Evolutionary conservation across 2,888 invertebrate genomes (phyloP), one percentile per base, ranked within the genome.

Genomic region (Torymus aiolomorphi): DNA sequence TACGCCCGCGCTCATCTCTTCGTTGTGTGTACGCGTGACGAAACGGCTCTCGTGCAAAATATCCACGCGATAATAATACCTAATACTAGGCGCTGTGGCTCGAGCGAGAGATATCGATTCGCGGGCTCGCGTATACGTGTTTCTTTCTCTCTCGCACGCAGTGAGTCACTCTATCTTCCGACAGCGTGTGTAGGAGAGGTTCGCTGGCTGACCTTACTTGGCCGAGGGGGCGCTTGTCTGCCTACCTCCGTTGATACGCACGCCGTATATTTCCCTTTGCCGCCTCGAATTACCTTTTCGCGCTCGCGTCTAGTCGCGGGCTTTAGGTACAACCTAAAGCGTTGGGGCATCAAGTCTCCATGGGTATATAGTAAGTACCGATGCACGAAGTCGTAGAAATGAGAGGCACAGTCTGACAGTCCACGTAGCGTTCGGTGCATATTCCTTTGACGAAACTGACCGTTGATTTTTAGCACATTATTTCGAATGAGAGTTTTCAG

Each of bases 21-120:
- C 18, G 20, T 3, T 42, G 16, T 12, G 13, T n/a, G 20, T n/a
- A 56, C 62, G 63, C 59, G 70, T 70, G 54, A 31, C 20, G 31
- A n/a, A 20, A 49, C 52, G 56, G 14, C 18, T 49, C 77, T 62
- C 24, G 67, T 69, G 75, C 42, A 56, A 78, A 73, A 70, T 79
- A 79, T 71, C 74, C 51, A 54, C 24, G 14, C 65, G 79, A 65
- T 79, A 75, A 78, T 78, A 67, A 78, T 78, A 78, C 78, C 51
- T 52, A 66, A 5, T 20, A 20, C 12, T 20, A 24, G 5, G 18
- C 18, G 20, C 18, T n/a, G 57, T 31, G 16, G 69, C 31, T 20
- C 20, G 49, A 54, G 57, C n/a, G 62, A 51, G 66, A 16, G 75
- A 84, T 86, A 85, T 86, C 83, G 85, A 86, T 86, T 86, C 73